These are phyloP conservation scores for Babyrousa celebensis DNA, from an alignment of 2,797 vertebrate genomes.

Conservation along the genomic window DNA sequence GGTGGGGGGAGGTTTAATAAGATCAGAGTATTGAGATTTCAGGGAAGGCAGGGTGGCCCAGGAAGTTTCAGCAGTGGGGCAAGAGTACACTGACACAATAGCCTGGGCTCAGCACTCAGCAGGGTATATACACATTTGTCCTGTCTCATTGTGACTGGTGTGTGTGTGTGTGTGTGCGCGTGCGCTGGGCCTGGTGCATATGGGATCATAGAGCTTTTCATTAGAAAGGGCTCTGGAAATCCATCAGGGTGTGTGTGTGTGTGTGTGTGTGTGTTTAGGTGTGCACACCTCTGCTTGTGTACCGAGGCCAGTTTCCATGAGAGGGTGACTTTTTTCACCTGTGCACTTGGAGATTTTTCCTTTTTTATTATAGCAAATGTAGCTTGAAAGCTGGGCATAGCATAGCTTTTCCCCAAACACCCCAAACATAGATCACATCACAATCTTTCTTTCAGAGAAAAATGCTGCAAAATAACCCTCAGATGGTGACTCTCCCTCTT, in stretches of 20 bases:
- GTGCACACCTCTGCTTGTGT: background rate
- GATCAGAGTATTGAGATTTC: background rate
- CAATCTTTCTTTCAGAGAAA: conserved; percentile 84
- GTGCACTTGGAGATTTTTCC: conserved; percentile 51
- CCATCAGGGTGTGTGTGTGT: background rate
- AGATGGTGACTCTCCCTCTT: conserved; percentile 41
- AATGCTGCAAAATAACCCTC: conserved; percentile 77
- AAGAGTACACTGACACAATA: background rate
- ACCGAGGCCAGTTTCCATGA: background rate
- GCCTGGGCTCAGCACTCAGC: background rate
- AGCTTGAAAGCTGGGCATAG: conserved; percentile 78
- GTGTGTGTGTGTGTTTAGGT: background rate
- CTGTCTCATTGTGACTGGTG: background rate
- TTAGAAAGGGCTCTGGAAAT: background rate
- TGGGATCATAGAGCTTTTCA: background rate
- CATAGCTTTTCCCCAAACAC: conserved; percentile 71
- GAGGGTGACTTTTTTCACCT: conserved; percentile 72
- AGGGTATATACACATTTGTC: background rate
- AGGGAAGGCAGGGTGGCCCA: background rate
- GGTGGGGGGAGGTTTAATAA: background rate
- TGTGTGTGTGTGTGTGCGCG: background rate
- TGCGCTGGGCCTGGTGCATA: background rate
- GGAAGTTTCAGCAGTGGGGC: background rate
- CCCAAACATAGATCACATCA: conserved; percentile 73
- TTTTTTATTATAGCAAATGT: conserved; percentile 79